Percentiles rank a stretch among this genome's conserved stretches.
Evolutionary conservation across 2,797 vertebrate species (phyloP).

Genomic region (Amphiprion clarkii): DNA sequence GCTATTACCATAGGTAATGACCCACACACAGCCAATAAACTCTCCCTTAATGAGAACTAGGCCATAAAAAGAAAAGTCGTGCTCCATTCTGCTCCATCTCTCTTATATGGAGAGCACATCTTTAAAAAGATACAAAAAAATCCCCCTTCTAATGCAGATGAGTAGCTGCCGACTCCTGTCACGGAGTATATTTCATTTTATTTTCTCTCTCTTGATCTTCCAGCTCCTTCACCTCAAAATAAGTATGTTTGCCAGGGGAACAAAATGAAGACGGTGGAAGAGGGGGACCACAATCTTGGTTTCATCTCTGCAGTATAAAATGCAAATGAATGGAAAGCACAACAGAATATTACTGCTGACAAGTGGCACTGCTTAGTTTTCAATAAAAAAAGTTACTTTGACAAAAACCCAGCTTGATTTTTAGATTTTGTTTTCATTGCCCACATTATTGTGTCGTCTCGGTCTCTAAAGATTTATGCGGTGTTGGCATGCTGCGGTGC

Average conservation of each 20-base stretch:
- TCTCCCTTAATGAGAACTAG: conserved; percentile 76
- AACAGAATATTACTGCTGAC: conserved; percentile 17
- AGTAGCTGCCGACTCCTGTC: conserved; percentile 20
- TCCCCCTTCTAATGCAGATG: conserved; percentile 23
- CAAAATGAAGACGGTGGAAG: conserved; percentile 13
- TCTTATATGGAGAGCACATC: conserved; percentile 47
- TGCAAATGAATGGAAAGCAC: conserved; percentile 21
- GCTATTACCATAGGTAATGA: conserved; percentile 82
- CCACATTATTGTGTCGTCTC: background rate
- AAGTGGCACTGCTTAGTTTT: background rate
- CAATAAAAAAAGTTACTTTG: conserved; percentile 3
- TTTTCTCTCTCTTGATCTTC: conserved; percentile 20
- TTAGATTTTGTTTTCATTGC: conserved; percentile 12
- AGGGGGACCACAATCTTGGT: conserved; percentile 10
- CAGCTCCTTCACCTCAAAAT: conserved; percentile 22
- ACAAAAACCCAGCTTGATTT: conserved; percentile 10
- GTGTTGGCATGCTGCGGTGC: conserved; percentile 11
- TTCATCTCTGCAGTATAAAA: conserved; percentile 24
- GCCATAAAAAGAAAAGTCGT: conserved; percentile 62
- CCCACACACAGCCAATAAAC: conserved; percentile 81
- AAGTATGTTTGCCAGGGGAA: conserved; percentile 8
- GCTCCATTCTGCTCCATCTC: conserved; percentile 46
- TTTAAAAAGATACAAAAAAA: conserved; percentile 32
- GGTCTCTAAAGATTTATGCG: conserved; percentile 8
- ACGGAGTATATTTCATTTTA: conserved; percentile 34